Percentiles rank a stretch among this genome's conserved stretches.
Evolutionary conservation across 2,888 invertebrate genomes (phyloP).

Genomic region (Drosophila barbarae): DNA sequence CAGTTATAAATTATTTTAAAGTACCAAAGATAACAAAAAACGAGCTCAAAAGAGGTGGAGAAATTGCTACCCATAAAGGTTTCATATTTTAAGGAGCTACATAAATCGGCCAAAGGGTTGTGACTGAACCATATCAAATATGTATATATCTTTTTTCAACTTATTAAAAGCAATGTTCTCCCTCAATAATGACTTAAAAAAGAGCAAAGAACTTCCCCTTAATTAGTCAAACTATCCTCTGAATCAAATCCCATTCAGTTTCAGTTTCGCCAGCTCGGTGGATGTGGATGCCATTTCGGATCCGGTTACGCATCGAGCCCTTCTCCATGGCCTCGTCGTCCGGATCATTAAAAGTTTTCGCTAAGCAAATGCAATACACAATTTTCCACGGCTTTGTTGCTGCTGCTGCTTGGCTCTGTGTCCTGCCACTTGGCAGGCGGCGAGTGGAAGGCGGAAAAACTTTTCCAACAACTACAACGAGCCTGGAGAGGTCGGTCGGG

Average conservation of each 20-base stretch:
- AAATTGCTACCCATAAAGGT: neutral
- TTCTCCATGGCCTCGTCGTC: conserved; percentile 21
- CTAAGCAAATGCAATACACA: conserved; percentile 54
- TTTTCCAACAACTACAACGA: conserved; percentile 57
- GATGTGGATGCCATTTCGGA: conserved; percentile 12
- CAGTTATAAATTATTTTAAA: conserved; percentile 5
- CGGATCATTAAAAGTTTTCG: conserved; percentile 67
- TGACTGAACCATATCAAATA: neutral
- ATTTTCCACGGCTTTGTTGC: conserved; percentile 18
- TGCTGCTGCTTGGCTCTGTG: conserved; percentile 5
- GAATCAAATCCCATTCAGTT: conserved; percentile 6
- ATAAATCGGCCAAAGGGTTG: neutral
- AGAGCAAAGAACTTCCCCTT: neutral
- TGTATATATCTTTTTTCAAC: neutral
- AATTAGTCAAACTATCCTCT: conserved; percentile 7
- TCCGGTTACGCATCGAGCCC: conserved; percentile 17
- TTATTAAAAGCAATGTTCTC: conserved; percentile 2
- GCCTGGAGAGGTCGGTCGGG: neutral
- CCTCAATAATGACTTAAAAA: neutral
- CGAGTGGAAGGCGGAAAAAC: conserved; percentile 54
- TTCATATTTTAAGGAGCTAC: neutral
- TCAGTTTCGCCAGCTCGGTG: neutral
- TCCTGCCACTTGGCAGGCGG: conserved; percentile 55
- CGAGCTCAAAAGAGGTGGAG: no score
- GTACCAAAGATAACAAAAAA: conserved; percentile 1